These are phyloP conservation scores for Desoria tigrina DNA, from an alignment of 2,888 invertebrate genomes.

Conservation along the genomic window DNA sequence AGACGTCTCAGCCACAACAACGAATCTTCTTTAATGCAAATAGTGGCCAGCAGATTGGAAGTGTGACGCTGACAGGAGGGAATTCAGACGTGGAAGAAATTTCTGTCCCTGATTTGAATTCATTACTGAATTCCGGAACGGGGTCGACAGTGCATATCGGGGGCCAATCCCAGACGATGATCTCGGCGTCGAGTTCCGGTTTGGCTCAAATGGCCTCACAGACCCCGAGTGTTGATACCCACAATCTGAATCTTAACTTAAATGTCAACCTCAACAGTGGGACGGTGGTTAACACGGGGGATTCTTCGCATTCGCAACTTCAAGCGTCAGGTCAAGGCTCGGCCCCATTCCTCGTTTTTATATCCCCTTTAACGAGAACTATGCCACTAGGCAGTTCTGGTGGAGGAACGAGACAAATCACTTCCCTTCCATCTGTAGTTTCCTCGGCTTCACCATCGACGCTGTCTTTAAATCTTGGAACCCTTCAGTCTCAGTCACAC, in stretches of 20 bases:
- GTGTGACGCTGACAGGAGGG: slow-evolving; percentile 12
- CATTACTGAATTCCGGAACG: slow-evolving; percentile 37
- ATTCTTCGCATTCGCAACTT: slow-evolving; percentile 10
- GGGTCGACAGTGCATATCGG: slow-evolving; percentile 18
- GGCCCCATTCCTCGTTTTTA: slow-evolving; percentile 42
- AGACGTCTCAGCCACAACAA: slow-evolving; percentile 31
- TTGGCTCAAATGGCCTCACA: slow-evolving; percentile 4
- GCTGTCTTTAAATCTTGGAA: slow-evolving; percentile 34
- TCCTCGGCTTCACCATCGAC: slow-evolving; percentile 1
- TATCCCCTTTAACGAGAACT: slow-evolving; percentile 39
- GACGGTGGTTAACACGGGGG: slow-evolving; percentile 27
- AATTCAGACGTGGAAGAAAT: slow-evolving; percentile 40
- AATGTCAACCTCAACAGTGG: slow-evolving; percentile 50
- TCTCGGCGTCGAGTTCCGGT: background rate
- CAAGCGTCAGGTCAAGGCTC: slow-evolving; percentile 23
- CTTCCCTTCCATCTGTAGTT: background rate
- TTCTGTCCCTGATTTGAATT: slow-evolving; percentile 46
- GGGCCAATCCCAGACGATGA: slow-evolving; percentile 19
- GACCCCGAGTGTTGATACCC: background rate
- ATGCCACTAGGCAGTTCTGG: slow-evolving; percentile 27
- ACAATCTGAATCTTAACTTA: slow-evolving; percentile 46
- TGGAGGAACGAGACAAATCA: slow-evolving; percentile 9
- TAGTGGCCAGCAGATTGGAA: slow-evolving; percentile 24
- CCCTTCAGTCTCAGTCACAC: slow-evolving; percentile 12
- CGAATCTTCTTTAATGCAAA: slow-evolving; percentile 35